phyloP scores from a whole-genome alignment of 2,113 vertebrate species.

The Hymenochirus boettgeri region DNA sequence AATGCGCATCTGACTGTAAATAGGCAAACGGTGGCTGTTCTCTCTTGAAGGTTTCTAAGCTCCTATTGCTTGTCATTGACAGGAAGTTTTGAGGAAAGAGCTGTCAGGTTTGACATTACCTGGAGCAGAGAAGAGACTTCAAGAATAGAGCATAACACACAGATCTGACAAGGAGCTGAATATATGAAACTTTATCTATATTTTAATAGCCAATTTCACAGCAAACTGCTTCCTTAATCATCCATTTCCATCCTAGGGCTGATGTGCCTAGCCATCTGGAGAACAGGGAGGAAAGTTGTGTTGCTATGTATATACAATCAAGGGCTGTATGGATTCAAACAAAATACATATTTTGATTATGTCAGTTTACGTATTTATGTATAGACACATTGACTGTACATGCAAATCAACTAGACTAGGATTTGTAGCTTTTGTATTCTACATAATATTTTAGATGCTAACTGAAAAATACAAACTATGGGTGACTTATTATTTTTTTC shows the following conservation, averaged over 20 bases:
- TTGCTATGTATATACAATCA: not conserved
- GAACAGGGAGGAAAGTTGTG: conserved; percentile 67
- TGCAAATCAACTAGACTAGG: too few species aligned
- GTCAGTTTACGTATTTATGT: too few species aligned
- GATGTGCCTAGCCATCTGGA: conserved; percentile 80
- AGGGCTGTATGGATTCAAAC: not conserved
- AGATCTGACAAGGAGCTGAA: conserved; percentile 74
- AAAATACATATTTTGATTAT: too few species aligned
- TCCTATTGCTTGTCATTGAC: not conserved
- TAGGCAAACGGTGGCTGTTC: not conserved
- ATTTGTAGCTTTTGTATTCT: too few species aligned
- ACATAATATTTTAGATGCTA: too few species aligned
- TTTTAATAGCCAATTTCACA: conserved; percentile 85
- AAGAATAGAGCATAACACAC: conserved; percentile 3
- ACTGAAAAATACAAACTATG: too few species aligned
- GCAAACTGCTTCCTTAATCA: conserved; percentile 83
- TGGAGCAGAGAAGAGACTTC: not conserved
- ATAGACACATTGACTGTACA: too few species aligned
- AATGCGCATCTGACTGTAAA: not conserved
- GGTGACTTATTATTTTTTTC: too few species aligned
- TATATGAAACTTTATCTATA: conserved; percentile 84
- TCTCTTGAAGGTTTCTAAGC: not conserved
- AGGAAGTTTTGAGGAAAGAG: conserved; percentile 1
- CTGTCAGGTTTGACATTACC: conserved; percentile 4
- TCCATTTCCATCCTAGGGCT: conserved; percentile 81